These are phyloP conservation scores for Phthorimaea operculella DNA, from an alignment of 1,140 invertebrate species.

Conservation along the genomic window DNA sequence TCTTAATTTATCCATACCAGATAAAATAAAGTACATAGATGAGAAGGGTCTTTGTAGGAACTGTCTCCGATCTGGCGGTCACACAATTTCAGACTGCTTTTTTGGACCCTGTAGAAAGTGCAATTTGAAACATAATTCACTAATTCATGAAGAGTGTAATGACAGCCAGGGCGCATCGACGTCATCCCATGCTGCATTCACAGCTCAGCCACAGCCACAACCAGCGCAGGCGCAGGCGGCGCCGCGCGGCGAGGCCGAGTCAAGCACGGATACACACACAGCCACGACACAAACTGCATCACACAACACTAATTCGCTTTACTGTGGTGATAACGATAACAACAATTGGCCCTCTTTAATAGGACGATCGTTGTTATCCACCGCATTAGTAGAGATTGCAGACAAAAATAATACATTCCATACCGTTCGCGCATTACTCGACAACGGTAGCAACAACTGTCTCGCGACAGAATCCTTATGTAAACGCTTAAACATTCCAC, in stretches of 20 bases:
- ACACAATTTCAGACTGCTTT: constrained; percentile 11
- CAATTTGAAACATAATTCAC: constrained; percentile 19
- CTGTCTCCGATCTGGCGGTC: constrained; percentile 16
- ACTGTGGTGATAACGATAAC: background rate
- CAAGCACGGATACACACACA: background rate
- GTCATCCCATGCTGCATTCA: background rate
- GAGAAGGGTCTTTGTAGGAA: constrained; percentile 16
- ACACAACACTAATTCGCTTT: background rate
- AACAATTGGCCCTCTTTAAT: background rate
- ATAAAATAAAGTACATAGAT: constrained; percentile 10
- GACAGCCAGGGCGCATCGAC: background rate
- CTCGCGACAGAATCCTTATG: background rate
- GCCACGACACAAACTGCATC: background rate
- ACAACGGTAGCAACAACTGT: constrained; percentile 3
- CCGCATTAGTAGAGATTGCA: constrained; percentile 1
- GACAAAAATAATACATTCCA: background rate
- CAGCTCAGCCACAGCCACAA: background rate
- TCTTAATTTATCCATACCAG: constrained; percentile 8
- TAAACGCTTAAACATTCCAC: constrained; percentile 4
- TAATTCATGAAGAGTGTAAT: constrained; percentile 12
- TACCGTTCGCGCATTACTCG: background rate
- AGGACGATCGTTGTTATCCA: background rate
- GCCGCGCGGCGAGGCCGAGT: background rate
- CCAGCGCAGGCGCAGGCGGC: background rate
- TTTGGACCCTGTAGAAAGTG: constrained; percentile 18